Evolutionary conservation across 37 sponge, comb jelly and placozoan species (phyloP), one percentile per base, ranked within the genome.

Genomic region (Beroe forskalii): DNA sequence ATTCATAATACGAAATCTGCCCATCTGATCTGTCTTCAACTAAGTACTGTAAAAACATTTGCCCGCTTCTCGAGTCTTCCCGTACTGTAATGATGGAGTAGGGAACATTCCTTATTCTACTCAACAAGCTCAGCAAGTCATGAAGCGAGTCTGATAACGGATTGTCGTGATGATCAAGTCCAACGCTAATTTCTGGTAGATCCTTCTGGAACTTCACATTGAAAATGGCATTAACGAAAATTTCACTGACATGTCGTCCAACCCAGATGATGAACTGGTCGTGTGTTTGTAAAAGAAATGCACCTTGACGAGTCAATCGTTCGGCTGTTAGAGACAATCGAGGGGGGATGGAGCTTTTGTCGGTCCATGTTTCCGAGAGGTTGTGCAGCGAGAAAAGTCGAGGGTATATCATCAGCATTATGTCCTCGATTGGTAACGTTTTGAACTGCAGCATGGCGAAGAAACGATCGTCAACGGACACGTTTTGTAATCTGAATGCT

Each of bases 21-120:
- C 80, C 91, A 37, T 97, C 98, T 61, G 96, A 94, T 41, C 92
- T 80, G 90, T 96, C 98, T n/a, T 97, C 96, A 33, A 97, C 90
- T n/a, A 97, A 62, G 39, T 93, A 90, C 9, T 95, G 93, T 66
- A 93, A 76, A 36, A 97, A 94, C 41, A 92, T 66, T 55, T 92
- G 41, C 23, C 95, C 90, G 48, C 86, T 63, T 19, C 92, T 92
- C 55, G 95, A 92, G 89, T 92, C 93, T 91, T 97, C 98, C 75
- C 95, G 94, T 37, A 48, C 76, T 36, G 36, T 31, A 19, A 80
- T 24, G 35, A 61, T n/a, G 24, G 23, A 23, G 41, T 35, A 86
- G 0, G 89, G 35, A 3, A 64, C 61, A 67, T 63, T 37, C 86
- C 86, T 43, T 3, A 80, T 40, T 27, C 37, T 90, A 23, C 33